A percentile compares a stretch with the other conserved stretches of the same genome.
Conservation (phyloP, 2,113 vertebrate genomes). For the Oostethus manadensis region DNA sequence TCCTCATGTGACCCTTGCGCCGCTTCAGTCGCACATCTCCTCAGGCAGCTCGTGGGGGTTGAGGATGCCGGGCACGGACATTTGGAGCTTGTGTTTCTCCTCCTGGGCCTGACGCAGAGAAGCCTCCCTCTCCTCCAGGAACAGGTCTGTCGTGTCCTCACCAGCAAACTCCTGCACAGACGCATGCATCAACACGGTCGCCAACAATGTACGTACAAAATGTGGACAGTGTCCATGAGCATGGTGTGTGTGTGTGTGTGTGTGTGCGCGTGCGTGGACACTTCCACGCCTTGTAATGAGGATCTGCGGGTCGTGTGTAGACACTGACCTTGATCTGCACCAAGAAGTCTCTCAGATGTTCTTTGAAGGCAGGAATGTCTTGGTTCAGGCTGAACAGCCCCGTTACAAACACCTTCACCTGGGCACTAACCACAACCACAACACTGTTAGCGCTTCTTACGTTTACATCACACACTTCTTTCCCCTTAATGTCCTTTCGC, state of each 20-base stretch:
- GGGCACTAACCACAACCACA: constrained; percentile 73
- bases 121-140: constrained; percentile 96
- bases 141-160: constrained; percentile 96
- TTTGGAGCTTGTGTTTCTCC: constrained; percentile 98
- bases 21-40: constrained; percentile 97
- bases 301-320: background rate
- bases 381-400: constrained; percentile 99
- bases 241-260: too few species aligned
- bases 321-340: constrained; percentile 93
- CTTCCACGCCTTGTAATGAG: too few species aligned
- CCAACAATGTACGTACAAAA: too few species aligned
- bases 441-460: too few species aligned
- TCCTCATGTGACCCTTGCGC: too few species aligned
- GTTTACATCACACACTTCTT: too few species aligned
- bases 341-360: constrained; percentile 96
- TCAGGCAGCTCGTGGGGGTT: constrained; percentile 99
- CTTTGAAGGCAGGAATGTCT: constrained; percentile 99
- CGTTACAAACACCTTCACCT: constrained; percentile 98
- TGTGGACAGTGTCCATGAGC: too few species aligned
- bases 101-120: constrained; percentile 97
- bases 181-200: background rate
- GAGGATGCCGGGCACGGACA: constrained; percentile 98
- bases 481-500: too few species aligned
- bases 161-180: constrained; percentile 90
- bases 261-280: too few species aligned